Evolutionary conservation across 2,797 vertebrate species (phyloP), one percentile per base, ranked within the genome.

Genomic region (Pangasius macronema): DNA sequence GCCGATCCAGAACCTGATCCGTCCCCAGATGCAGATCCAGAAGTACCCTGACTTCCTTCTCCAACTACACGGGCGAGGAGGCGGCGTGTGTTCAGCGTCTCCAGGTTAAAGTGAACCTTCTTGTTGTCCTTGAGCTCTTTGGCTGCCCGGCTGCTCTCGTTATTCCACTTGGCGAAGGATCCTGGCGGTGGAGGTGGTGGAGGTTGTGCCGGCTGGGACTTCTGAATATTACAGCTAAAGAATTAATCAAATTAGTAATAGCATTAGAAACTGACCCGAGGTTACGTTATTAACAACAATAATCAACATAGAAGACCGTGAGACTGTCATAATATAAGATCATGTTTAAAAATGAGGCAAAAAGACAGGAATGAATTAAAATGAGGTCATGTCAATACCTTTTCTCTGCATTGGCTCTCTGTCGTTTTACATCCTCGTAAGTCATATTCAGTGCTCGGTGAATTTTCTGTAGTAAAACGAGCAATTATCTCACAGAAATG

Each of bases 371-470:
- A 30, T n/a, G 55, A 81, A 61, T 27, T 42, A 80, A 49, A 61
- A 63, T 14, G 27, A 63, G 57, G 57, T 42, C 11, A 16, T 18
- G 73, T 39, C 22, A 13, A 72, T 84, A 97, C 97, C 97, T 96
- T 89, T 95, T 94, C 88, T 96, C 96, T 14, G 87, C 24, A 49
- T 95, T 94, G 1, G 89, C 90, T 83, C 87, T 91, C 85, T 95
- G 96, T 51, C 87, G 92, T 49, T 95, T 95, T 87, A 94, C 93
- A 0, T 95, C 96, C 49, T 97, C 96, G 0, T 92, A 95, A 0
- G 93, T 96, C 93, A 91, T 94, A 91, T 98, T 97, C 87, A 99
- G 94, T 36, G 97, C 97, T 0, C 97, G 93, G 90, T 98, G 97
- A 92, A 99, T 98, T 94, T 97, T 98, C 98, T 98, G 85, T 85